Evolutionary conservation across 2,797 vertebrate genomes (phyloP).

Genomic region (Artibeus jamaicensis): DNA sequence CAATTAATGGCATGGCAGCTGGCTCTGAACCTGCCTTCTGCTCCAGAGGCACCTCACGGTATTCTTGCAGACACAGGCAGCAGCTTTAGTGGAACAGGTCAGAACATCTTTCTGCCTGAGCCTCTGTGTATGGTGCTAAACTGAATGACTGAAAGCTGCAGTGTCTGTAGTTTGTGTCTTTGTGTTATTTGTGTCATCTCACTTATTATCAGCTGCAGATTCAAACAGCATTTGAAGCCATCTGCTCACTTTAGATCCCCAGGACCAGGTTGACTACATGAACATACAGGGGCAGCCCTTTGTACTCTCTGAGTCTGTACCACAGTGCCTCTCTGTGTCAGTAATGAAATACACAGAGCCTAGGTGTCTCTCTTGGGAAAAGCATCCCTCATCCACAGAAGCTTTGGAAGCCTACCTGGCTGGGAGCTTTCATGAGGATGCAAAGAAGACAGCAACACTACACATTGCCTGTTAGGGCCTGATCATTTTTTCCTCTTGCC

Average conservation of each 20-base stretch:
- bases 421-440: neutral
- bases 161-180: neutral
- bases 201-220: neutral
- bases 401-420: neutral
- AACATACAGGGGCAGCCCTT: neutral
- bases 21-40: neutral
- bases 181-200: slow-evolving; percentile 3
- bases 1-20: neutral
- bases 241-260: neutral
- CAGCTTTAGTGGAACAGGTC: neutral
- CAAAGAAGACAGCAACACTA: neutral
- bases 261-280: neutral
- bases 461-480: neutral
- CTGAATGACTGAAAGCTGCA: neutral
- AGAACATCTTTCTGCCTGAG: neutral
- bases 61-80: neutral
- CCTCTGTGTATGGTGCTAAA: neutral
- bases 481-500: neutral
- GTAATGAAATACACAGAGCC: neutral
- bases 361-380: neutral
- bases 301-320: neutral
- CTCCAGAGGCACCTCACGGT: neutral
- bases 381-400: neutral
- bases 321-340: neutral
- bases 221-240: neutral